These are phyloP conservation scores for Odontamblyopus lacepedii DNA, from an alignment of 2,797 vertebrate species.

Conservation along the genomic window DNA sequence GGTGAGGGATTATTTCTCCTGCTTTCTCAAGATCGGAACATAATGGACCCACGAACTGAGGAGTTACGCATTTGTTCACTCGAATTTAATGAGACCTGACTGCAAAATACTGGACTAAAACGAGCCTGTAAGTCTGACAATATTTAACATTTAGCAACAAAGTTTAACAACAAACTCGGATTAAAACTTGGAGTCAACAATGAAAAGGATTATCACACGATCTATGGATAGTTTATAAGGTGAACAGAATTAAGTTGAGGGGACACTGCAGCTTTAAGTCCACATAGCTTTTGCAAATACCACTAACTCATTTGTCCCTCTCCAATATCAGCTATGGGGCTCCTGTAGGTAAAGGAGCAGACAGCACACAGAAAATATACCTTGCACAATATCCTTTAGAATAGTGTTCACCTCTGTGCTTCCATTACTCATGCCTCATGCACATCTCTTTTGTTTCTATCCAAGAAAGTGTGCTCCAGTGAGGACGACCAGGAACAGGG, in stretches of 20 bases:
- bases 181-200: not conserved
- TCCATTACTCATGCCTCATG: slow-evolving; percentile 34
- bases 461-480: slow-evolving; percentile 61
- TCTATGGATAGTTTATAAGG: slow-evolving; percentile 23
- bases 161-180: slow-evolving; percentile 39
- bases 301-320: slow-evolving; percentile 71
- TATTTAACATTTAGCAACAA: slow-evolving; percentile 20
- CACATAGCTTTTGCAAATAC: slow-evolving; percentile 67
- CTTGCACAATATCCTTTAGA: slow-evolving; percentile 38
- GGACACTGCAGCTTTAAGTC: slow-evolving; percentile 75
- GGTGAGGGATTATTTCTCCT: slow-evolving; percentile 70
- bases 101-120: slow-evolving; percentile 4
- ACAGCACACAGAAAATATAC: slow-evolving; percentile 41
- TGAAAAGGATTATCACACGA: not conserved
- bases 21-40: not conserved
- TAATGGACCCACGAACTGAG: slow-evolving; percentile 7
- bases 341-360: slow-evolving; percentile 37
- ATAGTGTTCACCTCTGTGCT: slow-evolving; percentile 55
- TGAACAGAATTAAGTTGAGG: slow-evolving; percentile 40
- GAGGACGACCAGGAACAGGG: slow-evolving; percentile 46
- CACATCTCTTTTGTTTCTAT: slow-evolving; percentile 69
- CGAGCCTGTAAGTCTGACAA: slow-evolving; percentile 28
- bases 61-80: slow-evolving; percentile 2
- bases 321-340: slow-evolving; percentile 63
- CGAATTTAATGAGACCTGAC: not conserved